Evolutionary conservation across 2,113 vertebrate species (phyloP).

Genomic region (Vulpes vulpes): DNA sequence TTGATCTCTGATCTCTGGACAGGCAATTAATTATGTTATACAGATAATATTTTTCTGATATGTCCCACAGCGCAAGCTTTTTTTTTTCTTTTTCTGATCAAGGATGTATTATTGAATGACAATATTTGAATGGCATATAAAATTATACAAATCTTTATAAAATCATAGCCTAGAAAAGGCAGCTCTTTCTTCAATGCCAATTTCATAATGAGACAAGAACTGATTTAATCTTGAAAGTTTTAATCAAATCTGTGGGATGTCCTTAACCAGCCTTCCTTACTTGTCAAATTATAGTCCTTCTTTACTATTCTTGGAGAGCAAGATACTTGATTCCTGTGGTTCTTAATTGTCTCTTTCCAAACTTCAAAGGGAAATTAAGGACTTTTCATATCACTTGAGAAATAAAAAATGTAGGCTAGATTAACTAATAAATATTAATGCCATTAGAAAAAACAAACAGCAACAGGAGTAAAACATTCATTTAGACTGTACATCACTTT

Average conservation of each 20-base stretch:
- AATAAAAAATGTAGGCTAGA: conserved; percentile 50
- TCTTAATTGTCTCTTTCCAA: conserved; percentile 76
- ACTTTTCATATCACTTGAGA: conserved; percentile 65
- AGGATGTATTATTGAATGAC: conserved; percentile 63
- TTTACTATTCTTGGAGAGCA: neutral
- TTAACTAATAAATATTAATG: conserved; percentile 64
- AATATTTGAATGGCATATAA: conserved; percentile 61
- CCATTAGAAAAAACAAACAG: conserved; percentile 33
- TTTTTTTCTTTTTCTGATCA: neutral
- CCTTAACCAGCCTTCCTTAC: conserved; percentile 57
- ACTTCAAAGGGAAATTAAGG: conserved; percentile 62
- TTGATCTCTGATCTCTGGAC: conserved; percentile 77
- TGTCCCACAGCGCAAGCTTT: neutral
- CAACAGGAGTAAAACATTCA: conserved; percentile 1
- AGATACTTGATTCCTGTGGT: conserved; percentile 13
- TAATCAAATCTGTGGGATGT: conserved; percentile 67
- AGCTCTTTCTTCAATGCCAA: conserved; percentile 36
- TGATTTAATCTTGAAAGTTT: conserved; percentile 65
- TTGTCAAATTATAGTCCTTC: conserved; percentile 71
- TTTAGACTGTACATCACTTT: neutral
- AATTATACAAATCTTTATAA: conserved; percentile 71
- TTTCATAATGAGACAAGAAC: neutral
- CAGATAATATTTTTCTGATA: conserved; percentile 79
- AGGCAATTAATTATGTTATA: conserved; percentile 79
- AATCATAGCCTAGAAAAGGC: neutral